A percentile compares a stretch with the other conserved stretches of the same genome.
Evolutionary conservation across 1,140 invertebrate genomes (phyloP).

Genomic region (Triops cancriformis): DNA sequence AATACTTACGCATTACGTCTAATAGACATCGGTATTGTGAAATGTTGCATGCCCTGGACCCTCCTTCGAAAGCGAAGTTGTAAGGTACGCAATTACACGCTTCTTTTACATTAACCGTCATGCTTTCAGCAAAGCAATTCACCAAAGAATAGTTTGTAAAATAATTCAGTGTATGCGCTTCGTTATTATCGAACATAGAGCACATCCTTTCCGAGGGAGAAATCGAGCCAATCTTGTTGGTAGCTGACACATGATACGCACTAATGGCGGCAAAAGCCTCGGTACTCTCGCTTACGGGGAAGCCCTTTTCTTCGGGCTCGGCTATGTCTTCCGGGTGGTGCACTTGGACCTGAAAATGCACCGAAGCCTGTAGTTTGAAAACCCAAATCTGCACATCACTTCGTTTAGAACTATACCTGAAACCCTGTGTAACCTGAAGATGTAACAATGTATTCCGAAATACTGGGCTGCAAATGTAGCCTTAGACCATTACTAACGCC

Average conservation of each 20-base stretch:
- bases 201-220: neutral
- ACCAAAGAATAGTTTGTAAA: neutral
- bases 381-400: too few species aligned
- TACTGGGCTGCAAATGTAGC: neutral
- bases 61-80: neutral
- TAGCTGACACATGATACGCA: neutral
- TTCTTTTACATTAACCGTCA: neutral
- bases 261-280: neutral
- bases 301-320: neutral
- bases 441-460: neutral
- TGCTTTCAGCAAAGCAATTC: neutral
- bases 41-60: neutral
- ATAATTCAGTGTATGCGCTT: neutral
- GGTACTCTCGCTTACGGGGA: neutral
- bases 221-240: neutral
- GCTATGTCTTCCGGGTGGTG: neutral
- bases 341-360: neutral
- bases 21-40: neutral
- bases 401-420: neutral
- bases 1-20: neutral
- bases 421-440: neutral
- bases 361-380: too few species aligned
- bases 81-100: neutral
- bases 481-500: neutral
- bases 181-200: neutral